Conservation (phyloP, 2,113 vertebrate genomes). For the Vidua macroura region DNA sequence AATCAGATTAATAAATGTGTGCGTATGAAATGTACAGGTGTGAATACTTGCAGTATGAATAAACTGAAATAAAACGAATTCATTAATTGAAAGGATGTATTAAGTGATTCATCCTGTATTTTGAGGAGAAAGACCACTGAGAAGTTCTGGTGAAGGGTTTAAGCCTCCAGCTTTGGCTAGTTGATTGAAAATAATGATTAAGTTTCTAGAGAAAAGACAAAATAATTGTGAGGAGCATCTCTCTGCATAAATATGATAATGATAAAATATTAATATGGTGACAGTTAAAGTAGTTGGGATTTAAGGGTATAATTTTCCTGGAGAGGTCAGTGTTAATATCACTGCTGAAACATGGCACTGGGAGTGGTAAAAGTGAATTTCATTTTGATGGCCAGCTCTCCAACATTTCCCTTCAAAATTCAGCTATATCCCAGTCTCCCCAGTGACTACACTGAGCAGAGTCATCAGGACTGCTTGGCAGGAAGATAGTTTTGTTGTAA, state of each 20-base stretch:
- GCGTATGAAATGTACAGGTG: neutral
- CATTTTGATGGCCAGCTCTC: neutral
- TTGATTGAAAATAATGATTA: neutral
- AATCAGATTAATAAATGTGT: neutral
- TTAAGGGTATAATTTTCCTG: neutral
- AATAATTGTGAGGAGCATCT: neutral
- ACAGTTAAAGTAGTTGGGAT: neutral
- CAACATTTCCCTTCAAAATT: neutral
- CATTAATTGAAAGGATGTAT: neutral
- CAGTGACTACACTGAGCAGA: neutral
- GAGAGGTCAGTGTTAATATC: neutral
- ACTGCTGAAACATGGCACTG: neutral
- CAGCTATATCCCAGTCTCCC: neutral
- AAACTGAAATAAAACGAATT: neutral
- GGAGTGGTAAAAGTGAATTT: neutral
- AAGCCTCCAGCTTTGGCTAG: neutral
- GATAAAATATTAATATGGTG: neutral
- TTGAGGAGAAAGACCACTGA: neutral
- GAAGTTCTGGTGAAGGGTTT: neutral
- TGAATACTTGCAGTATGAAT: neutral
- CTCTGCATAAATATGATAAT: neutral
- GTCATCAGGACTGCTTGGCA: neutral
- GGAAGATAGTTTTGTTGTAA: neutral
- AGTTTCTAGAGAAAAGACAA: neutral
- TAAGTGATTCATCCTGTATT: neutral